phyloP scores from a whole-genome alignment of 2,797 vertebrate genomes.

The Scarus forsteni region DNA sequence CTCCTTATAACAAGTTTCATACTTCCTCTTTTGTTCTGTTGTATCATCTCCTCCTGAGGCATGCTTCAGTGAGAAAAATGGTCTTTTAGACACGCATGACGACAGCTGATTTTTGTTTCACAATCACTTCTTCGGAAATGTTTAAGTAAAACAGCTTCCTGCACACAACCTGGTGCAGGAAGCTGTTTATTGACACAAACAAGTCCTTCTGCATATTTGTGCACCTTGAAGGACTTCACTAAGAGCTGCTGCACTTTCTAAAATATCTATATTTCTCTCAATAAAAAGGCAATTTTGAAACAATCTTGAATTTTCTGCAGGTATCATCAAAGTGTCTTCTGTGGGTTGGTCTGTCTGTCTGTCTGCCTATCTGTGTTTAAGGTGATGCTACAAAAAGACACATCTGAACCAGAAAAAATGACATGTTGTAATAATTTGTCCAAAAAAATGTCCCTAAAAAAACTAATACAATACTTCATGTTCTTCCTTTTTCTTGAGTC shows the following conservation, averaged over 20 bases:
- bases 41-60: neutral
- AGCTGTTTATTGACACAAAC: conserved; percentile 32
- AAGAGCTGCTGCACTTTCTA: too few species aligned
- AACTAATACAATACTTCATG: neutral
- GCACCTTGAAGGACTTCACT: neutral
- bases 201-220: conserved; percentile 39
- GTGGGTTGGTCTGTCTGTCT: too few species aligned
- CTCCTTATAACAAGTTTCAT: neutral
- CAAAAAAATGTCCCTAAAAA: too few species aligned
- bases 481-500: neutral
- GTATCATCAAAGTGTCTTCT: too few species aligned
- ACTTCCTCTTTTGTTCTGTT: neutral
- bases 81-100: neutral
- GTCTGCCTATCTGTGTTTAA: too few species aligned
- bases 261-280: too few species aligned
- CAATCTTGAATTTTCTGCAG: too few species aligned
- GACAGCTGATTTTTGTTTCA: conserved; percentile 45
- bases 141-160: conserved; percentile 53
- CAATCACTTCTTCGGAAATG: conserved; percentile 40
- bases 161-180: conserved; percentile 24
- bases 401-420: conserved; percentile 13
- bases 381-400: too few species aligned
- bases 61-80: conserved; percentile 7
- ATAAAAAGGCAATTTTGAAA: too few species aligned
- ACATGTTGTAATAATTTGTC: neutral